Conservation (phyloP, 2,888 invertebrate species). For the Lepas anatifera region DNA sequence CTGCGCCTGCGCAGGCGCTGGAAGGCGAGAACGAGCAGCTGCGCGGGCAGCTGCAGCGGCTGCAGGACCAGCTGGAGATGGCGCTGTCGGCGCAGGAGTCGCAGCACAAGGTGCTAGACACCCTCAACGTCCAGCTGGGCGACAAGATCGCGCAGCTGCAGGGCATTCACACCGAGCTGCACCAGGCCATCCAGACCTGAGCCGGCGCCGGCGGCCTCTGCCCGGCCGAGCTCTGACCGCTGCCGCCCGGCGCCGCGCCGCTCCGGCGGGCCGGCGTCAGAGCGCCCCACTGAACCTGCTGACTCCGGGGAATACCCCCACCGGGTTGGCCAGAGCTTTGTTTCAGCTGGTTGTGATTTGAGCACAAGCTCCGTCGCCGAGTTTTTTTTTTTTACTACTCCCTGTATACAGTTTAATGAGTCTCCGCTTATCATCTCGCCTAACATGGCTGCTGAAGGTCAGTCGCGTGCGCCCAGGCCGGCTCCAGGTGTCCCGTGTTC, state of each 20-base stretch:
- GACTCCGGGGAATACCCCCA: too few species aligned
- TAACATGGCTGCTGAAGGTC: too few species aligned
- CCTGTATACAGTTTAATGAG: too few species aligned
- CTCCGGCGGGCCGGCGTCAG: not conserved
- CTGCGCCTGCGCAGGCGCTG: slow-evolving; percentile 16
- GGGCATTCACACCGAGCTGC: slow-evolving; percentile 69
- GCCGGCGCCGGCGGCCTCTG: slow-evolving; percentile 6
- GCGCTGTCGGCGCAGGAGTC: slow-evolving; percentile 68
- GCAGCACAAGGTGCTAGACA: slow-evolving; percentile 64
- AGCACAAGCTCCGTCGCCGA: slow-evolving; percentile 2
- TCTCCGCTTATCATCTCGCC: too few species aligned
- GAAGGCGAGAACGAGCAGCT: slow-evolving; percentile 24
- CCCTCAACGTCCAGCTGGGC: slow-evolving; percentile 70
- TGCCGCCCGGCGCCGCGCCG: not conserved
- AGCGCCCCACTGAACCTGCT: too few species aligned
- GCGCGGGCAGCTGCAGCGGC: slow-evolving; percentile 21
- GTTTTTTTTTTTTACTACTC: not conserved
- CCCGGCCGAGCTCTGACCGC: not conserved
- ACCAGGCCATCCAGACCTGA: slow-evolving; percentile 61
- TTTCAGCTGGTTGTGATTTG: not conserved
- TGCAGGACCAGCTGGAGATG: slow-evolving; percentile 66
- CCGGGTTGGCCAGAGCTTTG: too few species aligned
- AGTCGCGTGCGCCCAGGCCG: too few species aligned
- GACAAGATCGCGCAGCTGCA: slow-evolving; percentile 64
- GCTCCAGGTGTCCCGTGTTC: too few species aligned